Evolutionary conservation across 1,140 invertebrate species (phyloP).

Genomic region (Ceratosolen fusciceps): DNA sequence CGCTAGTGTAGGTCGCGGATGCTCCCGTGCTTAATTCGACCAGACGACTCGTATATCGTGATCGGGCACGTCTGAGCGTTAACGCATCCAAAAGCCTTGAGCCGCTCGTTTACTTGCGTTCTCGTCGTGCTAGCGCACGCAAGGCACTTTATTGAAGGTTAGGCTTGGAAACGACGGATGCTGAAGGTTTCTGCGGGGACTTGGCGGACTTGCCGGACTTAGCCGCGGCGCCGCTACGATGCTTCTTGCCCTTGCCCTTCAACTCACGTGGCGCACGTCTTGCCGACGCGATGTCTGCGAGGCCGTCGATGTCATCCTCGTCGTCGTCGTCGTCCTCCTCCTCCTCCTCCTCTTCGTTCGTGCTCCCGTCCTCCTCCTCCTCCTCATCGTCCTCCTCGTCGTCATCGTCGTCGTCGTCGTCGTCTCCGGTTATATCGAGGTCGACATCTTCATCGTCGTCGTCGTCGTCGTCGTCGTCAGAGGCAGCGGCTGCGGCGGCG

Average conservation of each 20-base stretch:
- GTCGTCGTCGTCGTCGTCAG: constrained; percentile 71
- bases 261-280: constrained; percentile 60
- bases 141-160: constrained; percentile 29
- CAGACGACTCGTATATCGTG: neutral
- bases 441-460: constrained; percentile 56
- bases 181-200: constrained; percentile 9
- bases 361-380: constrained; percentile 79
- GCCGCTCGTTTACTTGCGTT: constrained; percentile 29
- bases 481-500: constrained; percentile 71
- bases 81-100: constrained; percentile 17
- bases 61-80: neutral
- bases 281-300: constrained; percentile 78
- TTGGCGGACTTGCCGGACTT: constrained; percentile 21
- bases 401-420: constrained; percentile 69
- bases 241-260: constrained; percentile 38
- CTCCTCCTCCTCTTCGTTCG: constrained; percentile 76
- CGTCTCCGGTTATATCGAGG: constrained; percentile 55
- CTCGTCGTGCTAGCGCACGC: constrained; percentile 31
- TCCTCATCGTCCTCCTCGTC: constrained; percentile 69
- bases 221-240: neutral
- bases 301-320: constrained; percentile 77
- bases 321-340: constrained; percentile 84
- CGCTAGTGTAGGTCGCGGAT: neutral
- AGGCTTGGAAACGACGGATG: constrained; percentile 8
- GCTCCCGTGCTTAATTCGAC: neutral